These are phyloP conservation scores for Leptinotarsa peninsularis DNA, from an alignment of 2,888 invertebrate species.

Conservation along the genomic window DNA sequence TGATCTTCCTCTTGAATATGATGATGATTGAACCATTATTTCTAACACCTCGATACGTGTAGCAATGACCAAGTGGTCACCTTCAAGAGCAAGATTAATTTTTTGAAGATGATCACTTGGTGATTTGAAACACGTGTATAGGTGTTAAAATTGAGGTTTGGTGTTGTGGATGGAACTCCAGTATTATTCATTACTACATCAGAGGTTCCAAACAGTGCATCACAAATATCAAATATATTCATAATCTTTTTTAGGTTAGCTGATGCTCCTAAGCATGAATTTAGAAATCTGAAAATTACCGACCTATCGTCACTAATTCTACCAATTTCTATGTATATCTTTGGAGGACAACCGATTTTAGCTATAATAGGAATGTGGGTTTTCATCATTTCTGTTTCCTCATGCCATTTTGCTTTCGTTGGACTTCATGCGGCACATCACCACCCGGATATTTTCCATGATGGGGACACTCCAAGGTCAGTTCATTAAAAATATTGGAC, in stretches of 20 bases:
- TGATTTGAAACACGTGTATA: too few species aligned
- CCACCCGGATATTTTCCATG: slow-evolving; percentile 83
- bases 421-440: slow-evolving; percentile 84
- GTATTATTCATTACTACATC: too few species aligned
- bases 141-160: too few species aligned
- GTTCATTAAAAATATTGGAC: background rate
- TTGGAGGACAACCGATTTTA: slow-evolving; percentile 57
- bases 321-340: slow-evolving; percentile 65
- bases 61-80: too few species aligned
- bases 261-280: slow-evolving; percentile 35
- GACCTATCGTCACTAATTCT: slow-evolving; percentile 66
- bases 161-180: too few species aligned
- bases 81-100: too few species aligned
- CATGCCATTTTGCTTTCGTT: slow-evolving; percentile 73
- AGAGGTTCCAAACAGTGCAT: too few species aligned
- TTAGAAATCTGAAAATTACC: slow-evolving; percentile 44
- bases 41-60: too few species aligned
- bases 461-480: slow-evolving; percentile 79
- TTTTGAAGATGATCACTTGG: too few species aligned
- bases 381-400: slow-evolving; percentile 72
- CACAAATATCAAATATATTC: background rate
- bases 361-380: slow-evolving; percentile 70
- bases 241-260: slow-evolving; percentile 7
- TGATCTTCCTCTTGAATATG: too few species aligned
- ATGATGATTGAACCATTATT: too few species aligned